Conservation (phyloP, 2,113 vertebrate genomes). For the Spilogale gracilis region DNA sequence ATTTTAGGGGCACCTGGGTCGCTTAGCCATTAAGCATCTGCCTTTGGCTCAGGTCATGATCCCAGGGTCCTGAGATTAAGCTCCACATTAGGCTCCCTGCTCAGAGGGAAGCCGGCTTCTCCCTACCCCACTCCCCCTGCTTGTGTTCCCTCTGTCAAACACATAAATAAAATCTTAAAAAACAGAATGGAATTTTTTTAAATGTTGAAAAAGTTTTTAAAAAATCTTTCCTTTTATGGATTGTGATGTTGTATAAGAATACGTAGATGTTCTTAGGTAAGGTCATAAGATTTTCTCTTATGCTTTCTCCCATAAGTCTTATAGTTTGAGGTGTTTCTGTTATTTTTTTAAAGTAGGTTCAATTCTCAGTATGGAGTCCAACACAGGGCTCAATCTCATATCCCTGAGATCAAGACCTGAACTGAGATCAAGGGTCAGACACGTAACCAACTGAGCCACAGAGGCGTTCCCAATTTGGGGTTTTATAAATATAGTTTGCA, state of each 20-base stretch:
- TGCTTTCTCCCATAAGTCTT: background rate
- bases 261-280: background rate
- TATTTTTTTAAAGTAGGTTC: background rate
- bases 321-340: background rate
- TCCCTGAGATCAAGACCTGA: background rate
- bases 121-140: no score
- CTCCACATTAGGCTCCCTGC: no score
- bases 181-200: background rate
- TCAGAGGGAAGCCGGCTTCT: no score
- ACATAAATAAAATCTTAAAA: no score
- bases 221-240: background rate
- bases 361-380: background rate
- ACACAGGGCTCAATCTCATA: background rate
- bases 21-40: no score
- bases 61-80: no score
- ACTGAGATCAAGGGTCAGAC: background rate
- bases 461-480: background rate
- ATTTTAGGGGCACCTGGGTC: background rate
- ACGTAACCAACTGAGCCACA: background rate
- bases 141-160: background rate
- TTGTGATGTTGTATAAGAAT: background rate
- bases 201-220: background rate
- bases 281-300: background rate
- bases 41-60: no score
- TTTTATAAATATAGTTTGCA: background rate